A percentile compares a stretch with the other conserved stretches of the same genome.
Evolutionary conservation across 1,140 invertebrate species (phyloP).

Genomic region (Microplitis demolitor): DNA sequence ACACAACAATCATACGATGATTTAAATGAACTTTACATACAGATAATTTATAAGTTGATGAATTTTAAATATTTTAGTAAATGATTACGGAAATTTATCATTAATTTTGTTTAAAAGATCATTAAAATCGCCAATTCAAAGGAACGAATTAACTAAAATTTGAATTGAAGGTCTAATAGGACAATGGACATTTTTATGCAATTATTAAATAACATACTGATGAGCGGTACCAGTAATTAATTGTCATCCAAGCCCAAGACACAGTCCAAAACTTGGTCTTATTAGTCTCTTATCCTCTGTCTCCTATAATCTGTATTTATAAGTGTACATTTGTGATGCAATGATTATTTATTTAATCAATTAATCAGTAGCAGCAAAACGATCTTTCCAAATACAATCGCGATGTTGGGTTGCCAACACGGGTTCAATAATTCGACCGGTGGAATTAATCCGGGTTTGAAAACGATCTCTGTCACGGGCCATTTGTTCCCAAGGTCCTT

Average conservation of each 20-base stretch:
- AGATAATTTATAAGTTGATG: no score
- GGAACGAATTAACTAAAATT: no score
- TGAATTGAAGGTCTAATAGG: no score
- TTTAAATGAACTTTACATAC: no score
- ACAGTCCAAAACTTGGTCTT: not conserved
- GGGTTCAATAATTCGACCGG: constrained; percentile 56
- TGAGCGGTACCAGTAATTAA: not conserved
- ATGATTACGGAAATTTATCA: no score
- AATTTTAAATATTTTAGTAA: no score
- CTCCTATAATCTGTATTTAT: not conserved
- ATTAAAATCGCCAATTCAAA: no score
- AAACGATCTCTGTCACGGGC: constrained; percentile 68
- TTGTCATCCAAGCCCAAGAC: not conserved
- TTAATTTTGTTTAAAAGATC: no score
- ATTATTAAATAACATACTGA: no score
- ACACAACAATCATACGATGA: no score
- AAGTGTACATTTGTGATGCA: not conserved
- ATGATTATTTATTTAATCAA: not conserved
- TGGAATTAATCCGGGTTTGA: constrained; percentile 57
- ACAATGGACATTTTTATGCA: no score
- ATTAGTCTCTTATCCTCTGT: not conserved
- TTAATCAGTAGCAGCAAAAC: constrained; percentile 48
- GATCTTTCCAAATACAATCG: constrained; percentile 61
- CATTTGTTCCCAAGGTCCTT: constrained; percentile 69
- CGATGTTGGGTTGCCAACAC: constrained; percentile 63